Evolutionary conservation across 2,888 invertebrate species (phyloP).

Genomic region (Xestobium rufovillosum): DNA sequence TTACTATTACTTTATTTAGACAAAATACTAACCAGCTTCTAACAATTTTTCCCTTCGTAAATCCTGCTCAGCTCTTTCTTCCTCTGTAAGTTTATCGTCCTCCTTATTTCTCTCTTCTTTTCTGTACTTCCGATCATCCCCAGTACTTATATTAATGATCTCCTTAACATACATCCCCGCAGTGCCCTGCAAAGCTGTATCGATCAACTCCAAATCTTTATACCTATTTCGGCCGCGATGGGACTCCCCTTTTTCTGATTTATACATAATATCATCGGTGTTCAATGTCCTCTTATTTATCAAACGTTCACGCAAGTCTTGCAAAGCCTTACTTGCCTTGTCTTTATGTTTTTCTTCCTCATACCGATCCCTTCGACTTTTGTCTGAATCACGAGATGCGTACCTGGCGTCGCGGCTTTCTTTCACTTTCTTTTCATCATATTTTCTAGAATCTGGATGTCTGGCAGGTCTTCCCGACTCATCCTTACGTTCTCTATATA

Average conservation of each 20-base stretch:
- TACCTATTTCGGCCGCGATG: constrained; percentile 26
- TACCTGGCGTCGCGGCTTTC: constrained; percentile 25
- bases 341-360: constrained; percentile 42
- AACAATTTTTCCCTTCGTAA: constrained; percentile 61
- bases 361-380: constrained; percentile 33
- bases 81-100: constrained; percentile 43
- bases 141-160: constrained; percentile 40
- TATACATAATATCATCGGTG: constrained; percentile 35
- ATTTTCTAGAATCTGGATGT: constrained; percentile 34
- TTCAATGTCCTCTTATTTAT: constrained; percentile 63
- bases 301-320: constrained; percentile 68
- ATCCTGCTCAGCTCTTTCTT: constrained; percentile 42
- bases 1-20: constrained; percentile 6
- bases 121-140: constrained; percentile 29
- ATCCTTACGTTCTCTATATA: constrained; percentile 33
- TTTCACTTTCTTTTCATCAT: constrained; percentile 34
- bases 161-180: constrained; percentile 43
- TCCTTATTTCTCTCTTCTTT: constrained; percentile 39
- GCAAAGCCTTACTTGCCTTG: constrained; percentile 57
- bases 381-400: constrained; percentile 29
- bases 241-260: constrained; percentile 26
- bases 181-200: constrained; percentile 38
- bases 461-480: constrained; percentile 27
- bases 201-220: constrained; percentile 30
- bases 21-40: constrained; percentile 52